phyloP scores from a whole-genome alignment of 2,113 vertebrate genomes.

The Heterotis niloticus region DNA sequence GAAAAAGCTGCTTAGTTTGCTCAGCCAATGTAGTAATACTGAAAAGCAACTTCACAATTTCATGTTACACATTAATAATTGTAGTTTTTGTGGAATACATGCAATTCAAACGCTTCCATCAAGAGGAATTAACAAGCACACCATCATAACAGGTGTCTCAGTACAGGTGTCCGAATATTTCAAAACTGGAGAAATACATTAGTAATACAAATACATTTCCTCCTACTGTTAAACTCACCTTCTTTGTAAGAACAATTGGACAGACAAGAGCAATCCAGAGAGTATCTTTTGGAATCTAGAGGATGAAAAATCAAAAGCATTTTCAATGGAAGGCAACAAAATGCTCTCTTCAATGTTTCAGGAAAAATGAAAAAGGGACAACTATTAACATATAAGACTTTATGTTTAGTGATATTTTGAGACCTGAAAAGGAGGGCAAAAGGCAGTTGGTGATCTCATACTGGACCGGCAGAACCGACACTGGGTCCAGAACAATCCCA shows the following conservation, averaged over 20 bases:
- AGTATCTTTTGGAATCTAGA: constrained; percentile 71
- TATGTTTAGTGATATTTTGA: not conserved
- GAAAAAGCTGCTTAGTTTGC: not conserved
- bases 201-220: too few species aligned
- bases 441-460: constrained; percentile 81
- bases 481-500: constrained; percentile 83
- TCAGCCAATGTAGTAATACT: not conserved
- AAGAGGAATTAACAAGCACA: too few species aligned
- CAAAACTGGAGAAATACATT: too few species aligned
- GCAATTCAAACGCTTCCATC: too few species aligned
- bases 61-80: not conserved
- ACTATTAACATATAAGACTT: not conserved
- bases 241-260: constrained; percentile 70
- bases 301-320: constrained; percentile 31
- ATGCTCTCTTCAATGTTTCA: not conserved
- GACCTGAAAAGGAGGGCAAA: constrained; percentile 72
- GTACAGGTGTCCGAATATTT: too few species aligned
- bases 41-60: not conserved
- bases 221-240: constrained; percentile 56
- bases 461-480: constrained; percentile 76
- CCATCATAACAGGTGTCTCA: too few species aligned
- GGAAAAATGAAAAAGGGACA: not conserved
- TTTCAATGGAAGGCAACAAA: not conserved
- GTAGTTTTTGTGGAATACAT: not conserved
- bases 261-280: constrained; percentile 79